phyloP scores from a whole-genome alignment of 2,888 invertebrate species.

The Thecophora atra region DNA sequence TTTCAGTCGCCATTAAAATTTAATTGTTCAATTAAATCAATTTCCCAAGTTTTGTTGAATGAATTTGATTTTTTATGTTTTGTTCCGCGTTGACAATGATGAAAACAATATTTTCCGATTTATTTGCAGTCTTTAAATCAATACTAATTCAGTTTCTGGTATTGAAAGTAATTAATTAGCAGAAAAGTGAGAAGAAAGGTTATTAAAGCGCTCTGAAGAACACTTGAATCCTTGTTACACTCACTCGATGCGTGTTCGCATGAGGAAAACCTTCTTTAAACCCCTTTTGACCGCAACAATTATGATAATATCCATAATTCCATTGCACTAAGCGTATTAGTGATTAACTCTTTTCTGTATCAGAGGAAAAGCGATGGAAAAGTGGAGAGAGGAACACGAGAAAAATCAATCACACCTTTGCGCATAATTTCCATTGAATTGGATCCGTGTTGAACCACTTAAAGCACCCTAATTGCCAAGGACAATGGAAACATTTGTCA shows the following conservation, averaged over 20 bases:
- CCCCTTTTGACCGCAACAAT: too few relatives aligned
- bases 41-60: conserved; percentile 43
- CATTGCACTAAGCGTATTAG: background rate
- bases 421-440: background rate
- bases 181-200: too few relatives aligned
- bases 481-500: conserved; percentile 37
- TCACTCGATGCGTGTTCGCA: background rate
- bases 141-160: too few relatives aligned
- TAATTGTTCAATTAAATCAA: conserved; percentile 49
- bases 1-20: conserved; percentile 25
- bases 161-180: too few relatives aligned
- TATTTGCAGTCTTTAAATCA: too few relatives aligned
- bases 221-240: background rate
- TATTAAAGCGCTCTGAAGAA: background rate
- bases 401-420: conserved; percentile 3
- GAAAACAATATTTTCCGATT: conserved; percentile 15
- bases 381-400: too few relatives aligned
- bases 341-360: conserved; percentile 11
- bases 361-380: background rate
- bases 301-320: background rate
- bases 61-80: conserved; percentile 35
- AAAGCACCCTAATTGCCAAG: conserved; percentile 27
- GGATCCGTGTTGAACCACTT: conserved; percentile 23
- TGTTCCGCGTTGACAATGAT: conserved; percentile 14
- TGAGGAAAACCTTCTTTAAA: background rate